A percentile compares a stretch with the other conserved stretches of the same genome.
Conservation (phyloP, 2,888 invertebrate species). For the Pyrgus malvae region DNA sequence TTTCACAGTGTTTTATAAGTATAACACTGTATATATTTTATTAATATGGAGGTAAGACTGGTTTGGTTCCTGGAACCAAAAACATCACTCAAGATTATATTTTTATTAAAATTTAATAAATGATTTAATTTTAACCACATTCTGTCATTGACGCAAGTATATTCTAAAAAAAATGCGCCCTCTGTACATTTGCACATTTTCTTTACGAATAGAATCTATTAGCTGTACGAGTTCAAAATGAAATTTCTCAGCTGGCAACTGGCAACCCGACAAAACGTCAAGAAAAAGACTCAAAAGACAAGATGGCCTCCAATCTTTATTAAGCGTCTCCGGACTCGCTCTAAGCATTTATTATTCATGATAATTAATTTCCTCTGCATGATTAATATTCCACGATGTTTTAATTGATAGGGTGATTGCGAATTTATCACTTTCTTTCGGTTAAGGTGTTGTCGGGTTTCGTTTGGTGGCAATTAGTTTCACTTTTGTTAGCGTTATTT, state of each 20-base stretch:
- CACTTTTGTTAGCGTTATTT: too few relatives aligned
- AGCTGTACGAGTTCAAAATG: slow-evolving; percentile 7
- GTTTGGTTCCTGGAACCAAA: too few relatives aligned
- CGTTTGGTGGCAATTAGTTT: not conserved
- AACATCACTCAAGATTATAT: too few relatives aligned
- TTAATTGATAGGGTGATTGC: slow-evolving; percentile 19
- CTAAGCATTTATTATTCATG: slow-evolving; percentile 21
- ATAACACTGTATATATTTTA: too few relatives aligned
- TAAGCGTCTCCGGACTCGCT: slow-evolving; percentile 18
- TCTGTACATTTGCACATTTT: too few relatives aligned
- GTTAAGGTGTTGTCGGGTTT: not conserved
- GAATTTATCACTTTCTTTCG: slow-evolving; percentile 14
- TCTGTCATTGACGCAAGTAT: too few relatives aligned
- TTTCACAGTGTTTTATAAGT: too few relatives aligned
- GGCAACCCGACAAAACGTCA: slow-evolving; percentile 19
- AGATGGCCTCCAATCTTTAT: slow-evolving; percentile 21
- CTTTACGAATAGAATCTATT: too few relatives aligned
- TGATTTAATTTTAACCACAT: too few relatives aligned
- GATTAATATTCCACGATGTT: slow-evolving; percentile 23
- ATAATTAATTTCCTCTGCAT: slow-evolving; percentile 25
- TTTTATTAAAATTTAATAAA: too few relatives aligned
- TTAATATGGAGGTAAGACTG: too few relatives aligned
- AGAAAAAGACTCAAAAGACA: slow-evolving; percentile 22
- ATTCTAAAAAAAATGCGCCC: too few relatives aligned
- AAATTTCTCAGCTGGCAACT: slow-evolving; percentile 12